phyloP scores from a whole-genome alignment of 2,113 vertebrate genomes.

The Dipodomys spectabilis region DNA sequence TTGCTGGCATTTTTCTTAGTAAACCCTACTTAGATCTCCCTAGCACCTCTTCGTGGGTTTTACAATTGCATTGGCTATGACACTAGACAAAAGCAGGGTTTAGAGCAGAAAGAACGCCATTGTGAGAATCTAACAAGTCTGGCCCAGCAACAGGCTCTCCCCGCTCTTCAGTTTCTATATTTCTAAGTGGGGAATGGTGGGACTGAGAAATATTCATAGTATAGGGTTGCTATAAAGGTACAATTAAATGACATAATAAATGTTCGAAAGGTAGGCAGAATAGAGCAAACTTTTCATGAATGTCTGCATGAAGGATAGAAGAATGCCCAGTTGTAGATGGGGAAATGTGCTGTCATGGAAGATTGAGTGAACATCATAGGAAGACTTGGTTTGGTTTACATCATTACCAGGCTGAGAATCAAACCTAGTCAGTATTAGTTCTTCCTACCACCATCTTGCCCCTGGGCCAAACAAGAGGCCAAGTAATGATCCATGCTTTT shows the following conservation, averaged over 20 bases:
- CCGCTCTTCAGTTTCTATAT: neutral
- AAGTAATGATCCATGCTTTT: neutral
- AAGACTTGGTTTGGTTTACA: neutral
- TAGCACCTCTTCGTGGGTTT: neutral
- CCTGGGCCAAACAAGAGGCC: neutral
- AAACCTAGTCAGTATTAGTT: neutral
- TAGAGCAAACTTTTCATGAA: neutral
- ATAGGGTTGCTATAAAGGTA: neutral
- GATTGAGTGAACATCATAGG: neutral
- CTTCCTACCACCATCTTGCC: neutral
- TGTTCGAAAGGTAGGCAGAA: neutral
- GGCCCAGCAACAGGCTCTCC: neutral
- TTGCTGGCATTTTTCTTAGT: neutral
- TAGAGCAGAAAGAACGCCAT: neutral
- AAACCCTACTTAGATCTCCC: neutral
- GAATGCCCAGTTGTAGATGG: neutral
- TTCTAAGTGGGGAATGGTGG: neutral
- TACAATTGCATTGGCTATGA: neutral
- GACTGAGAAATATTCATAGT: neutral
- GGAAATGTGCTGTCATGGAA: neutral
- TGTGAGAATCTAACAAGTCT: neutral
- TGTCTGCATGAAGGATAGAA: neutral
- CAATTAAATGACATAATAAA: slow-evolving; percentile 2
- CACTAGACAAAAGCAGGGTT: neutral
- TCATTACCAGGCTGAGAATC: neutral